These are phyloP conservation scores for Strix uralensis DNA, from an alignment of 2,113 vertebrate species.

Conservation along the genomic window DNA sequence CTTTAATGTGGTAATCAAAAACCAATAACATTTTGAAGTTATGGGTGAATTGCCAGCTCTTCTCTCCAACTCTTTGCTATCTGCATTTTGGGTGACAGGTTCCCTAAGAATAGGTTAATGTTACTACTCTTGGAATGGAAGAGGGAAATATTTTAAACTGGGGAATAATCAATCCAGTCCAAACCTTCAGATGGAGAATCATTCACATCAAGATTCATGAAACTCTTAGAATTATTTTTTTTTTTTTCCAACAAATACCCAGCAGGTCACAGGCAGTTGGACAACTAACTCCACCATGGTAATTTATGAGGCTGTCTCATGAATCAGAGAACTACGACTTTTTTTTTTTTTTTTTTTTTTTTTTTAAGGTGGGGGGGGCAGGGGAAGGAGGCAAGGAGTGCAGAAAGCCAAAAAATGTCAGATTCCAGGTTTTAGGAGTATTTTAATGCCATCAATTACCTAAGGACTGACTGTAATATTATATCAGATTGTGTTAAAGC, in stretches of 20 bases:
- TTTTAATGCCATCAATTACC: background rate
- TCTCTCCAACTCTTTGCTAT: background rate
- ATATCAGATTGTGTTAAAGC: background rate
- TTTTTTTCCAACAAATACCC: background rate
- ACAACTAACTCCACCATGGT: background rate
- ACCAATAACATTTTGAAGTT: background rate
- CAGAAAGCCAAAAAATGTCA: background rate
- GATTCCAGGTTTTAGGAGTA: background rate
- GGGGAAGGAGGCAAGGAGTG: background rate
- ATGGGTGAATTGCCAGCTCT: background rate
- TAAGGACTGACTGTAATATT: background rate
- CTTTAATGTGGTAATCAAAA: background rate
- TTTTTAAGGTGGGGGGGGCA: accelerated
- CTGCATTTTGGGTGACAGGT: background rate
- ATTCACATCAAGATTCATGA: background rate
- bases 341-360: background rate
- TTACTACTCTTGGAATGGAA: background rate
- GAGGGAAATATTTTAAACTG: constrained; percentile 6
- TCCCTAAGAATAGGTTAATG: background rate
- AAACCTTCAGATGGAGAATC: constrained; percentile 14
- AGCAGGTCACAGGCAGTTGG: background rate
- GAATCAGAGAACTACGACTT: background rate
- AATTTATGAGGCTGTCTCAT: background rate
- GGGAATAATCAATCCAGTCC: background rate
- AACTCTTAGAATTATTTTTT: background rate